phyloP scores from a whole-genome alignment of 2,113 vertebrate genomes.

The Balaeniceps rex region DNA sequence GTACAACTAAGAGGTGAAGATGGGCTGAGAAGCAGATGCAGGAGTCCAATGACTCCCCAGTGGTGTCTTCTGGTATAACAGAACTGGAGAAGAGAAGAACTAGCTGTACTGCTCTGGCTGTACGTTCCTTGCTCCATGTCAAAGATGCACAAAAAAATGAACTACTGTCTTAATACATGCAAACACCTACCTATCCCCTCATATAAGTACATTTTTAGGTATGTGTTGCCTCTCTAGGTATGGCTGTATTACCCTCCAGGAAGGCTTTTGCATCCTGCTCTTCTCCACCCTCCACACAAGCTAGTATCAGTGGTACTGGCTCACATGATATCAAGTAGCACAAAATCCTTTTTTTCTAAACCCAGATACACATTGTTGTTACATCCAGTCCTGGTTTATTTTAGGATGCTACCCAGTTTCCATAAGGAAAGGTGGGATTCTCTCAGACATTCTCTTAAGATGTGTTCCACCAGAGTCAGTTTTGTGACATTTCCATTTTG shows the following conservation, averaged over 20 bases:
- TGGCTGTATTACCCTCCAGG: background rate
- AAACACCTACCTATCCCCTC: background rate
- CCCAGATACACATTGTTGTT: background rate
- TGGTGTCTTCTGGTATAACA: rapidly evolving
- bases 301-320: background rate
- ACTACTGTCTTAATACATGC: background rate
- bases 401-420: background rate
- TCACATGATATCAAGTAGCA: background rate
- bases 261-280: background rate
- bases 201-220: background rate
- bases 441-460: background rate
- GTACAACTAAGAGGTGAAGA: background rate
- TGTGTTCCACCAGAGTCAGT: background rate
- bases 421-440: background rate
- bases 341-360: background rate
- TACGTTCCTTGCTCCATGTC: no score
- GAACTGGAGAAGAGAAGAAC: background rate
- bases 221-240: background rate
- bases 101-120: background rate
- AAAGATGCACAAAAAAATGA: background rate
- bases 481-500: background rate
- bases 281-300: background rate
- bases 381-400: background rate
- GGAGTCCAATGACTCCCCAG: background rate
- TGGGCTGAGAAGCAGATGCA: background rate